Conservation (phyloP, 2,888 invertebrate genomes). For the Oscheius sp. region DNA sequence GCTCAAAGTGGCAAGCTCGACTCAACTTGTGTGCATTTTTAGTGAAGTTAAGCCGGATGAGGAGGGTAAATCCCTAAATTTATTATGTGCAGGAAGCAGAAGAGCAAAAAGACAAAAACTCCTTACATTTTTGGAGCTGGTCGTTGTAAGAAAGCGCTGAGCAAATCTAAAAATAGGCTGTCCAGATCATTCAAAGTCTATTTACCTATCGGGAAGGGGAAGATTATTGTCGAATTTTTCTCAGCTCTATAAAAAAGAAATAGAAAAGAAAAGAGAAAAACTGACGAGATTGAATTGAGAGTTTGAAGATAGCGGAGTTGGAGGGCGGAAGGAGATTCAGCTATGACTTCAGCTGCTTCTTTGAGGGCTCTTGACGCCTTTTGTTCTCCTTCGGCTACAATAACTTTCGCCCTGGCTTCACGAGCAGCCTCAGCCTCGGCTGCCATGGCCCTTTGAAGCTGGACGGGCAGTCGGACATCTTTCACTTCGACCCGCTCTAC, state of each 20-base stretch:
- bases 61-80: conserved; percentile 16
- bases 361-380: conserved; percentile 86
- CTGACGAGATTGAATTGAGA: conserved; percentile 81
- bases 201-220: conserved; percentile 81
- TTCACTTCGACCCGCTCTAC: conserved; percentile 71
- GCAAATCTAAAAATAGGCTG: conserved; percentile 43
- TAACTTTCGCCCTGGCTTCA: conserved; percentile 80
- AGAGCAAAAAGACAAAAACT: conserved; percentile 39
- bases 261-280: not conserved
- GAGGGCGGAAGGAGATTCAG: conserved; percentile 88
- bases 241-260: conserved; percentile 84
- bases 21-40: conserved; percentile 26
- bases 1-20: no score
- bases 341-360: conserved; percentile 88
- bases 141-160: conserved; percentile 54
- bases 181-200: not conserved
- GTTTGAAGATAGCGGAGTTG: conserved; percentile 93
- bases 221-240: conserved; percentile 97
- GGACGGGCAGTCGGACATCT: conserved; percentile 88
- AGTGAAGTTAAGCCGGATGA: conserved; percentile 19
- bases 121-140: conserved; percentile 55
- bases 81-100: not conserved
- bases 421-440: conserved; percentile 92
- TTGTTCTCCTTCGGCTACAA: conserved; percentile 90
- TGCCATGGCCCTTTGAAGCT: conserved; percentile 92